These are phyloP conservation scores for Caenorhabditis panamensis DNA, from an alignment of 2,888 invertebrate genomes.

Conservation along the genomic window DNA sequence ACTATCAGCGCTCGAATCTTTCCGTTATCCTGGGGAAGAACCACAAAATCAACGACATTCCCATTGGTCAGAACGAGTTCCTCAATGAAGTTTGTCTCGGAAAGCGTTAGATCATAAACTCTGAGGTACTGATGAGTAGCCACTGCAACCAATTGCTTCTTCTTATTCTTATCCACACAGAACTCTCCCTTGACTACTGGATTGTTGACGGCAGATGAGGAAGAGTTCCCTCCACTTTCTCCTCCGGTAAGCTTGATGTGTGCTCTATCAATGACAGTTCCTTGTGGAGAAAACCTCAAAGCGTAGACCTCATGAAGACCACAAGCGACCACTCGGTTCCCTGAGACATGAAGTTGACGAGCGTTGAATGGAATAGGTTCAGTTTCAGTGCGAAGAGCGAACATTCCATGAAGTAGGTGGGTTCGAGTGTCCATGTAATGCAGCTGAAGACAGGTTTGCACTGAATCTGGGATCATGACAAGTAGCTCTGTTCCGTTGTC, in stretches of 20 bases:
- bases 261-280: constrained; percentile 61
- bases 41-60: constrained; percentile 60
- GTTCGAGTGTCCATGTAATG: constrained; percentile 51
- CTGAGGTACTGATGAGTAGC: constrained; percentile 64
- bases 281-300: constrained; percentile 60
- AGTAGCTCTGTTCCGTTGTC: constrained; percentile 52
- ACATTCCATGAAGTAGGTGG: constrained; percentile 43
- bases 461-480: constrained; percentile 37
- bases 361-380: constrained; percentile 64
- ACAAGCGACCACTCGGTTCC: constrained; percentile 59
- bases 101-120: constrained; percentile 62
- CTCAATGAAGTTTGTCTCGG: constrained; percentile 50
- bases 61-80: constrained; percentile 68
- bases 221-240: constrained; percentile 27
- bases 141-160: constrained; percentile 34
- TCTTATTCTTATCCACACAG: constrained; percentile 7
- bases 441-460: constrained; percentile 29
- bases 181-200: constrained; percentile 59
- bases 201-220: constrained; percentile 51
- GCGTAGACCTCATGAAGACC: constrained; percentile 63
- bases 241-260: constrained; percentile 32
- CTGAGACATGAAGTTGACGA: constrained; percentile 45
- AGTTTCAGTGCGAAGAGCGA: constrained; percentile 50
- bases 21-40: constrained; percentile 43
- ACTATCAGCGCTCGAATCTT: constrained; percentile 51